Conservation (phyloP, 1,140 invertebrate species). For the Metopolophium dirhodum region DNA sequence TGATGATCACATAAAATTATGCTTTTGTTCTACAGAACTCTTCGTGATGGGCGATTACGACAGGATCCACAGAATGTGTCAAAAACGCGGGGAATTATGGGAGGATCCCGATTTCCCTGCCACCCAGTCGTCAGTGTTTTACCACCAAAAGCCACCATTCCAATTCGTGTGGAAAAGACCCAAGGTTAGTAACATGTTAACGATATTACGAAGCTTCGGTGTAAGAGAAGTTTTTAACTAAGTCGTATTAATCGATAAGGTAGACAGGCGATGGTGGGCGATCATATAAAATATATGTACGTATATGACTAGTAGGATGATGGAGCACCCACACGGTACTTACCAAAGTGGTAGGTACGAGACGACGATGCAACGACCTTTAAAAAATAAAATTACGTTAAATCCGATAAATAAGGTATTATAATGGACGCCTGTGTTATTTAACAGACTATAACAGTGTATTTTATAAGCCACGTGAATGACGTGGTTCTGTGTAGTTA, state of each 20-base stretch:
- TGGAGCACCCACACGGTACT: neutral
- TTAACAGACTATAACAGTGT: neutral
- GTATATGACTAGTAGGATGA: conserved; percentile 11
- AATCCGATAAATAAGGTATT: conserved; percentile 37
- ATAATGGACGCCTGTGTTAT: neutral
- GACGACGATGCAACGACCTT: conserved; percentile 17
- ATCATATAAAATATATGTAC: neutral
- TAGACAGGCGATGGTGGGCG: neutral
- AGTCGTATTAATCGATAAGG: neutral
- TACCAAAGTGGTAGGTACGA: neutral
- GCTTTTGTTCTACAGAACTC: conserved; percentile 7
- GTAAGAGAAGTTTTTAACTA: neutral
- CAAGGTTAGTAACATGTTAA: conserved; percentile 69
- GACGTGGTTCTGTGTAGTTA: neutral
- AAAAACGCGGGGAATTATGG: conserved; percentile 83
- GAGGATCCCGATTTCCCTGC: conserved; percentile 92
- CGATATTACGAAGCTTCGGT: neutral
- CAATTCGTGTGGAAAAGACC: conserved; percentile 90
- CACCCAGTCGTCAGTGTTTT: conserved; percentile 86
- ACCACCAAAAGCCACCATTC: conserved; percentile 91
- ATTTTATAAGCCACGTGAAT: neutral
- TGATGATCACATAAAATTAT: neutral
- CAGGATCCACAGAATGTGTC: conserved; percentile 78
- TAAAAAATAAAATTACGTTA: neutral
- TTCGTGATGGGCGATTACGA: conserved; percentile 77